Percentiles rank a stretch among this genome's conserved stretches.
These are phyloP conservation scores for Pyxicephalus adspersus DNA, from an alignment of 2,113 vertebrate genomes.

Conservation along the genomic window DNA sequence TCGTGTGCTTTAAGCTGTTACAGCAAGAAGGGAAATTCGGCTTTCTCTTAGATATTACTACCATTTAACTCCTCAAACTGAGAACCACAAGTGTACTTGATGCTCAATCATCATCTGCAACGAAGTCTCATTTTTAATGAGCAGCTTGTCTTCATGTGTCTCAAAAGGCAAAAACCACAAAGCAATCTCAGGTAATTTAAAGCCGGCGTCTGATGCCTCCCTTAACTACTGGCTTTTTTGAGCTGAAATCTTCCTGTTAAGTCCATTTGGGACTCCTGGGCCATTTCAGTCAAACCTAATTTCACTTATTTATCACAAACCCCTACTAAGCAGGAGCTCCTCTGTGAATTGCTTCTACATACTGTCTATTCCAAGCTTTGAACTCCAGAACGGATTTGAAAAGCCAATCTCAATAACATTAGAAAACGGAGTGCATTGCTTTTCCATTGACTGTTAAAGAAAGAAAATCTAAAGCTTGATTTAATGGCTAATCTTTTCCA, in stretches of 20 bases:
- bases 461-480: constrained; percentile 80
- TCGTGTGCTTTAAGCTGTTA: constrained; percentile 21
- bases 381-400: constrained; percentile 84
- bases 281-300: constrained; percentile 78
- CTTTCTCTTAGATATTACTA: constrained; percentile 70
- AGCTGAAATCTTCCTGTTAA: constrained; percentile 76
- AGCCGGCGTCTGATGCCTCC: constrained; percentile 73
- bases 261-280: constrained; percentile 72
- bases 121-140: constrained; percentile 78
- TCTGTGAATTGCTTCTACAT: constrained; percentile 75
- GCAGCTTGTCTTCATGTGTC: constrained; percentile 71
- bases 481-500: constrained; percentile 84
- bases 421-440: constrained; percentile 80
- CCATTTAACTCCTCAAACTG: constrained; percentile 68
- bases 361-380: constrained; percentile 79
- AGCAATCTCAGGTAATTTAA: constrained; percentile 82
- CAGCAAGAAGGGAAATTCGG: constrained; percentile 63
- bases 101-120: constrained; percentile 70
- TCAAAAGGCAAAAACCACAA: constrained; percentile 74
- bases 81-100: constrained; percentile 71
- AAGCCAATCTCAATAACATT: constrained; percentile 88
- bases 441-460: constrained; percentile 79
- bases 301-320: constrained; percentile 80
- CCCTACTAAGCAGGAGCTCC: constrained; percentile 71
- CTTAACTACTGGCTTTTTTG: constrained; percentile 67